Percentiles rank a stretch among this genome's conserved stretches.
Evolutionary conservation across 1,140 invertebrate genomes (phyloP).

Genomic region (Listronotus oregonensis): DNA sequence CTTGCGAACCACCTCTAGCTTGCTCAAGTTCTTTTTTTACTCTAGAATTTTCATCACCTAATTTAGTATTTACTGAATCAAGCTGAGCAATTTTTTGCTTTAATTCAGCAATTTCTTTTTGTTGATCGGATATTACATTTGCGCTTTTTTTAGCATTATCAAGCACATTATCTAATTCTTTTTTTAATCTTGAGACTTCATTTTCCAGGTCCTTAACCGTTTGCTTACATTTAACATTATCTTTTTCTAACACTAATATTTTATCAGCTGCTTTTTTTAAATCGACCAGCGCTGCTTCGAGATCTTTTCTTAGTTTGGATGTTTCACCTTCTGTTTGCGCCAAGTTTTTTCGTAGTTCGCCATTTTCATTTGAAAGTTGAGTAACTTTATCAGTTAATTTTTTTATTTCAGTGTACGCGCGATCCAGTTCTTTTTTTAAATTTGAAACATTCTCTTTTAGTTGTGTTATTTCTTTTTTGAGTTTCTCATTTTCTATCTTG

Average conservation of each 20-base stretch:
- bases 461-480: slow-evolving; percentile 23
- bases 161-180: slow-evolving; percentile 36
- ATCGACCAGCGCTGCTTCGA: slow-evolving; percentile 23
- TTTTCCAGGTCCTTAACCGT: slow-evolving; percentile 26
- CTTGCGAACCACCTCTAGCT: slow-evolving; percentile 14
- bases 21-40: slow-evolving; percentile 31
- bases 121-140: slow-evolving; percentile 9
- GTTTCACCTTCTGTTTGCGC: slow-evolving; percentile 29
- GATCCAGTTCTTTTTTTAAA: slow-evolving; percentile 35
- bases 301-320: slow-evolving; percentile 34
- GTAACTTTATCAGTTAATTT: slow-evolving; percentile 11
- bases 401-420: slow-evolving; percentile 15
- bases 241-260: slow-evolving; percentile 23
- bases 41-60: slow-evolving; percentile 31
- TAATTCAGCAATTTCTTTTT: slow-evolving; percentile 25
- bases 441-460: slow-evolving; percentile 33
- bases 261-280: slow-evolving; percentile 25
- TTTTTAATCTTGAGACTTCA: slow-evolving; percentile 33
- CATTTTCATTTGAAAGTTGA: slow-evolving; percentile 27
- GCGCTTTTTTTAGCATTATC: slow-evolving; percentile 22
- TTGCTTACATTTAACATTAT: slow-evolving; percentile 32
- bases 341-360: slow-evolving; percentile 26
- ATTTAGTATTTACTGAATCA: slow-evolving; percentile 19
- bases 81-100: slow-evolving; percentile 29
- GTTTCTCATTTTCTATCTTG: slow-evolving; percentile 29